These are phyloP conservation scores for Ametastegia equiseti DNA, from an alignment of 2,888 invertebrate species.

Conservation along the genomic window DNA sequence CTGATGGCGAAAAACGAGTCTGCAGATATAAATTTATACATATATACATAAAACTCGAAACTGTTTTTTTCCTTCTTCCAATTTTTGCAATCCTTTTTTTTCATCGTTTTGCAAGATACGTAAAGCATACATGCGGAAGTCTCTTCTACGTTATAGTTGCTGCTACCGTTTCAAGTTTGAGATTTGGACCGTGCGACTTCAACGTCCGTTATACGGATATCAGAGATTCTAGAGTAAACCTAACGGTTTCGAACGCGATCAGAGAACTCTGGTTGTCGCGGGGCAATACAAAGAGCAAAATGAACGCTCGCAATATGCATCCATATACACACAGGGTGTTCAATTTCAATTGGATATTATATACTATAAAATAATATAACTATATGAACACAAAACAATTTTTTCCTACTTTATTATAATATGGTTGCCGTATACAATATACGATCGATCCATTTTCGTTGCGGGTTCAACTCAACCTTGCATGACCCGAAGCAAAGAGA, in stretches of 20 bases:
- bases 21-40: too few species aligned
- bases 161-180: slow-evolving; percentile 10
- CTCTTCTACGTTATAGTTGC: background rate
- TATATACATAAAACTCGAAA: too few species aligned
- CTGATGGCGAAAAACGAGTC: too few species aligned
- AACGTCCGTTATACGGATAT: slow-evolving; percentile 45
- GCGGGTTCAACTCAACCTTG: background rate
- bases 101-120: background rate
- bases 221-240: slow-evolving; percentile 31
- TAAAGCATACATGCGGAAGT: background rate
- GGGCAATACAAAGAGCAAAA: slow-evolving; percentile 53
- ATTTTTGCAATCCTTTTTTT: background rate
- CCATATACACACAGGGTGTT: background rate
- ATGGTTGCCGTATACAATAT: background rate
- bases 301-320: slow-evolving; percentile 40
- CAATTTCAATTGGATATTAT: background rate
- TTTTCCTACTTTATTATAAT: background rate
- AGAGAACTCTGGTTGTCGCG: slow-evolving; percentile 49
- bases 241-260: slow-evolving; percentile 43
- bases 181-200: slow-evolving; percentile 44
- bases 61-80: background rate
- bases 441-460: background rate
- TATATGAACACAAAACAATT: background rate
- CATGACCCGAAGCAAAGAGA: background rate
- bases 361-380: background rate